A percentile compares a stretch with the other conserved stretches of the same genome.
Evolutionary conservation across 2,797 vertebrate species (phyloP).

Genomic region (Silurus lanzhouensis): DNA sequence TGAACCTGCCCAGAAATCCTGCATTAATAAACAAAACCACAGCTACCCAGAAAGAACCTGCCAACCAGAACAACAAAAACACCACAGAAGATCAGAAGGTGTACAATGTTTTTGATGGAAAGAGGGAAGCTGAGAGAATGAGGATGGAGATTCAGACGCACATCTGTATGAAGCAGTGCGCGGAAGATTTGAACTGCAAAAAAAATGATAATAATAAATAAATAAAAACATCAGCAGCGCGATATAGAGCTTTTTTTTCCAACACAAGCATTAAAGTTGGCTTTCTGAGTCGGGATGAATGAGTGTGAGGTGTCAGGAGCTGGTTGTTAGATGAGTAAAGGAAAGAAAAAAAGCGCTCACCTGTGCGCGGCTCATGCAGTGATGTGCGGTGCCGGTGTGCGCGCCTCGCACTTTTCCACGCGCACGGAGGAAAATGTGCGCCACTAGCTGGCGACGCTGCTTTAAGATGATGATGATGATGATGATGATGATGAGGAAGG

Average conservation of each 20-base stretch:
- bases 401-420: constrained; percentile 60
- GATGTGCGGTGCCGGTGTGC: constrained; percentile 59
- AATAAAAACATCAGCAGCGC: background rate
- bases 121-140: background rate
- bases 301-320: background rate
- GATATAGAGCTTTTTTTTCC: background rate
- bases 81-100: background rate
- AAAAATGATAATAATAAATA: background rate
- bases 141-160: background rate
- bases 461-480: constrained; percentile 40
- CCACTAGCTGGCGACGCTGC: constrained; percentile 44
- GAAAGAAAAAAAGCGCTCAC: constrained; percentile 62
- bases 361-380: constrained; percentile 70
- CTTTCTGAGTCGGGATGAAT: background rate
- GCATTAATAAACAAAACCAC: background rate
- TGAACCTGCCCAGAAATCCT: background rate
- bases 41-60: constrained; percentile 20
- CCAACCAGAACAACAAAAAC: background rate
- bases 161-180: background rate
- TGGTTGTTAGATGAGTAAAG: background rate
- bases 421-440: constrained; percentile 46
- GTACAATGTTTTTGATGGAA: background rate
- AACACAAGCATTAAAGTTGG: background rate
- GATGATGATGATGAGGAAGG: constrained; percentile 48
- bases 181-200: background rate